Evolutionary conservation across 2,888 invertebrate genomes (phyloP).

Genomic region (Hybos culiciformis): DNA sequence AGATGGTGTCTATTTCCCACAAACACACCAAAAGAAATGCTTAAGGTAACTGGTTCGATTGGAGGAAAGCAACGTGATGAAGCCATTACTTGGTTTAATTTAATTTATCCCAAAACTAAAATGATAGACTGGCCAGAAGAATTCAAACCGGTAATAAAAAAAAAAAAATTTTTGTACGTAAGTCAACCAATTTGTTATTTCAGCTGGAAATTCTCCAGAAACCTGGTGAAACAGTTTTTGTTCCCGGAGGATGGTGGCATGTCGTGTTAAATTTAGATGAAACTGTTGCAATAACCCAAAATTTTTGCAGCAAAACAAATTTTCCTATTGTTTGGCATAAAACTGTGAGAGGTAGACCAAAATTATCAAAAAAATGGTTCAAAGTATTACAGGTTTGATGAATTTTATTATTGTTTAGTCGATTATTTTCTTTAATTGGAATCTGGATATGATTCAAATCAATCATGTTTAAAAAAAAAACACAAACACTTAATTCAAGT

Average conservation of each 20-base stretch:
- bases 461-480: no score
- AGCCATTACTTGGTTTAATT: constrained; percentile 94
- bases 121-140: constrained; percentile 79
- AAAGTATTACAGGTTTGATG: constrained; percentile 44
- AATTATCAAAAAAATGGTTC: constrained; percentile 88
- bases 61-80: constrained; percentile 98
- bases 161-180: no score
- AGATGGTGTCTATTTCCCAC: constrained; percentile 98
- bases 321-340: constrained; percentile 98
- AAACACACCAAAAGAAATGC: constrained; percentile 82
- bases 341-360: constrained; percentile 88
- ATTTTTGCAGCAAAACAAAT: constrained; percentile 91
- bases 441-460: no score
- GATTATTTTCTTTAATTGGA: background rate
- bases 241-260: constrained; percentile 99
- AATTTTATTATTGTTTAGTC: background rate
- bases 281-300: constrained; percentile 96
- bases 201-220: constrained; percentile 86
- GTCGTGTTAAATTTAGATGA: constrained; percentile 94
- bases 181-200: constrained; percentile 16
- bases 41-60: constrained; percentile 82
- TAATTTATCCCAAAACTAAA: constrained; percentile 89
- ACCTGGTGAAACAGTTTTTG: constrained; percentile 96
- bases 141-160: constrained; percentile 58
- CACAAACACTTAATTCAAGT: no score